Evolutionary conservation across 1,140 invertebrate species (phyloP), one percentile per base, ranked within the genome.

Genomic region (Drosophila pruinosa): DNA sequence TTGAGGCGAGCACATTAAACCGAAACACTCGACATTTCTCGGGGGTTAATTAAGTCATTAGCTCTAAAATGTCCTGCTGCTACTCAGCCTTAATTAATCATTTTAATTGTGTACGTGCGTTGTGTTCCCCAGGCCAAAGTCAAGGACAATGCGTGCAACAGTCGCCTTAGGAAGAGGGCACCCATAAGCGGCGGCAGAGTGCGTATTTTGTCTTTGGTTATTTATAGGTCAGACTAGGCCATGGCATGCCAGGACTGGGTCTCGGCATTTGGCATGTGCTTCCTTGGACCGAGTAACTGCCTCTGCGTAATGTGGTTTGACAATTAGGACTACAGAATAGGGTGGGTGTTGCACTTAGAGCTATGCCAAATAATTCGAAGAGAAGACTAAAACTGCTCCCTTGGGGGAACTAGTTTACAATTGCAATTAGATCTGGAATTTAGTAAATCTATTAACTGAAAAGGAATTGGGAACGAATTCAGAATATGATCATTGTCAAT

Each of bases 31-130:
- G 59, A 52, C 61, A 17, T 15, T n/a, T 24, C 31, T 26, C 54
- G 57, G 48, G 80, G 39, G 70, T 69, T 85, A 85, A 85, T 85
- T 85, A 85, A 85, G 81, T 81, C 81, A 85, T 88, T 85, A 85
- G 73, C 70, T 72, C 74, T 75, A 85, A 85, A 85, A 75, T 85
- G 70, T 85, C 82, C 81, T 85, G 82, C 81, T 69, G 72, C 61
- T 70, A 72, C 65, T 34, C 73, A 26, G 64, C 59, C 77, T 63
- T 88, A 85, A 85, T 85, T 85, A 85, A 85, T 85, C 81, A 85
- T 81, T 85, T 85, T 85, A 85, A 85, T 85, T 86, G 81, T 86
- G 56, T 69, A 47, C 5, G 45, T 22, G 38, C 12, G 24, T 45
- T 24, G 36, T 15, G 15, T 22, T 10, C 2, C 17, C 36, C 53